Evolutionary conservation across 2,113 vertebrate genomes (phyloP).

Genomic region (Scopus umbretta): DNA sequence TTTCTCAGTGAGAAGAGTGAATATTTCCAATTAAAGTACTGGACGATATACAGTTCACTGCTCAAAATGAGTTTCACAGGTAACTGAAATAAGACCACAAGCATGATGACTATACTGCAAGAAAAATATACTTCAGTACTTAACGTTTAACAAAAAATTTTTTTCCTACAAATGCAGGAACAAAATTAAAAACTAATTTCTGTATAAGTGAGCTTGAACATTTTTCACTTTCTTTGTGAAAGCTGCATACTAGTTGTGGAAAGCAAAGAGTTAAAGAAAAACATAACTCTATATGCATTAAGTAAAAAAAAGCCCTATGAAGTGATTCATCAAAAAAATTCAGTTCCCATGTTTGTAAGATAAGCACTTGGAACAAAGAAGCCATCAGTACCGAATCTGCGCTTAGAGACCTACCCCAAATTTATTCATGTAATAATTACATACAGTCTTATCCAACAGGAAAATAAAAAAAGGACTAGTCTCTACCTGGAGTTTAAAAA

Average conservation of each 20-base stretch:
- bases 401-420: not conserved
- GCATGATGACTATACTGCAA: not conserved
- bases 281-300: not conserved
- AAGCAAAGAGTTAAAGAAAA: not conserved
- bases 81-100: not conserved
- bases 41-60: not conserved
- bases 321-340: not conserved
- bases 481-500: not conserved
- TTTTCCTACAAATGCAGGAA: not conserved
- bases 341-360: not conserved
- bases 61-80: not conserved
- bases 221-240: not conserved
- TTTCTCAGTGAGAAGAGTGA: not conserved
- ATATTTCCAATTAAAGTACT: not conserved
- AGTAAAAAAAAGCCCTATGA: not conserved
- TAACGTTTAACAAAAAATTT: not conserved
- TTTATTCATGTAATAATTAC: not conserved
- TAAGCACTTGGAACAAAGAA: not conserved
- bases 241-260: not conserved
- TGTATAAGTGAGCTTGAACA: not conserved
- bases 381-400: not conserved
- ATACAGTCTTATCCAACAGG: not conserved
- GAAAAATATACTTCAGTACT: not conserved
- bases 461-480: not conserved
- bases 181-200: not conserved